Base-by-base conservation (phyloP, 2,797 vertebrate species). In the Anomalospiza imberbis region DNA sequence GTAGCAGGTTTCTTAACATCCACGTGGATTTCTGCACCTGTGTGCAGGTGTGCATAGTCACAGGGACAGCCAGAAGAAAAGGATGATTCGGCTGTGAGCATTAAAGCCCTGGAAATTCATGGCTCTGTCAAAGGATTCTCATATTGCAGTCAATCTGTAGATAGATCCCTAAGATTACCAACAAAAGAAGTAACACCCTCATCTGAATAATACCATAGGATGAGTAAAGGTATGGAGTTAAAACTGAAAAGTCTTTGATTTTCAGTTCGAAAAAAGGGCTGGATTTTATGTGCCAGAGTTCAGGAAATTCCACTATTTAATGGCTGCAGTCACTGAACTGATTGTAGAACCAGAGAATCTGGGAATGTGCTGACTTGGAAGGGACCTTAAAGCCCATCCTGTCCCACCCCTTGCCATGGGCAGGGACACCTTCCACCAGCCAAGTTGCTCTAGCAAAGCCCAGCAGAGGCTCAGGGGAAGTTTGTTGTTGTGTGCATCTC, bases 261-360 rank as follows among this genome's bases (percentile, higher is more conserved):
- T 40, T 29, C 19, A 38, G 77, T 42, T 79, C 54, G 32, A 88
- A 32, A 65, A 65, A 47, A 53, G 9, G 22, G 8, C 12, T 48
- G 47, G 40, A 51, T 84, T 88, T 89, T 74, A 10, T 45, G 36
- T 1, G 0, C 10, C 13, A 53, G 34, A 51, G 7, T 18, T 75
- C 44, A 38, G 58, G 50, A 55, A 51, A 58, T 13, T n/a, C n/a
- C 44, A n/a, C 36, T 36, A 17, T 79, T 77, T 44, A 53, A 38
- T 29, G 36, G 44, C 50, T 58, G 32, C 53, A 65, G 38, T 19
- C 51, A 44, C 53, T 17, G 38, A 85, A 61, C 12, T 48, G 25
- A 67, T 36, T 0, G 0, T 2, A 32, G n/a, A 34, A 17, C 47
- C 21, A 12, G 31, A 50, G 32, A n/a, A n/a, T 38, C 55, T 47